phyloP scores from a whole-genome alignment of 1,140 invertebrate genomes.

The Lepidostoma basale region DNA sequence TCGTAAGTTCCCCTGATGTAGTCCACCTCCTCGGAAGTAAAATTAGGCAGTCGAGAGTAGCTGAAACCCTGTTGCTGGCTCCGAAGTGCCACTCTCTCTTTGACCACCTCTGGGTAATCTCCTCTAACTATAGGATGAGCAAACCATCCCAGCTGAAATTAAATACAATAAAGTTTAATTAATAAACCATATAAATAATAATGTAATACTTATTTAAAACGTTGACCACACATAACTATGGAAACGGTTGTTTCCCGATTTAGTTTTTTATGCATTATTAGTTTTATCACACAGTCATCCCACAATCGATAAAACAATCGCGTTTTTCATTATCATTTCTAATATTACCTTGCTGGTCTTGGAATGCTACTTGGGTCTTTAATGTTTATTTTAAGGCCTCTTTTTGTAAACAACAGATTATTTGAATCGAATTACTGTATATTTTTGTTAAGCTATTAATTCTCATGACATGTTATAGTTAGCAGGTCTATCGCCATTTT shows the following conservation, averaged over 20 bases:
- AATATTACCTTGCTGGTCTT: no score
- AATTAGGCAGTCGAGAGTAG: slow-evolving; percentile 49
- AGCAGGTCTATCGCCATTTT: no score
- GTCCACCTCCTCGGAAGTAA: slow-evolving; percentile 59
- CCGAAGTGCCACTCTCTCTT: slow-evolving; percentile 47
- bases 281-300: no score
- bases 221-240: neutral
- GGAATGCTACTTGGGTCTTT: no score
- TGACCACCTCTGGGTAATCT: slow-evolving; percentile 51
- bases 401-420: no score
- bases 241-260: neutral
- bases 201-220: neutral
- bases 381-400: no score
- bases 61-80: slow-evolving; percentile 50
- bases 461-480: no score
- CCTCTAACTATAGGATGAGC: slow-evolving; percentile 50
- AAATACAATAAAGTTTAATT: slow-evolving; percentile 1
- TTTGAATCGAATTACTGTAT: no score
- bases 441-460: no score
- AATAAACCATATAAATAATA: neutral
- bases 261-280: no score
- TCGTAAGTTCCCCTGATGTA: slow-evolving; percentile 59
- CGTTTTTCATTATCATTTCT: no score
- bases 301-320: no score
- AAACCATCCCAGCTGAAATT: slow-evolving; percentile 48